Evolutionary conservation across 2,888 invertebrate genomes (phyloP), one percentile per base, ranked within the genome.

Genomic region (Tuta absoluta): DNA sequence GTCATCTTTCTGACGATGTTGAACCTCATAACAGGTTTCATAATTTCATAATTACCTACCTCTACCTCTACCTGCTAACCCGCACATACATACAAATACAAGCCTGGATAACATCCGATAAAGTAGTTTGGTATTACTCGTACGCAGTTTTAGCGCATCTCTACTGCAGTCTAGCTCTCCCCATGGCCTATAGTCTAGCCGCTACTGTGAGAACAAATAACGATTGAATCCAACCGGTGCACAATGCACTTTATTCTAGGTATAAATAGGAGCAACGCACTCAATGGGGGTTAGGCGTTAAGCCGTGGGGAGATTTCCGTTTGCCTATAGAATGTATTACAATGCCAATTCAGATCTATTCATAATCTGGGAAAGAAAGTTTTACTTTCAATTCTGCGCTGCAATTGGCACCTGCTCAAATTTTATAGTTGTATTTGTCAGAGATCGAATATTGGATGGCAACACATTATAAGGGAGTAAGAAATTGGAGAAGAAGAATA

Each of bases 181-280:
- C 33, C 63, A 41, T 41, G 17, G 71, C 68, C 77, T 77, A 76
- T 77, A 76, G 75, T 72, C 72, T 68, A 33, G 73, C 77, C 73
- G 17, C 83, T 88, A 85, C 84, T 82, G 87, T 87, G 88, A 84
- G 89, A 89, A 86, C 79, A 76, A 82, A 79, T 85, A 86, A 85
- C 83, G 78, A 84, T 83, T 81, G 79, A 66, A 62, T 64, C 48
- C 51, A 41, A 24, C 17, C 53, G 48, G n/a, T 63, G 64, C 59
- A 66, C 64, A 56, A 56, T 56, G 56, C 56, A 56, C 56, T 56
- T 56, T 56, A 56, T 56, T 33, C 56, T 56, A 56, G 56, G 56
- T 56, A 56, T 56, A 56, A 56, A 56, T 56, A 56, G 56, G 56
- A 56, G 56, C 56, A 56, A 33, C 21, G 38, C 58, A 58, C 38